Conservation (phyloP, 2,888 invertebrate species). For the Halictus ligatus region DNA sequence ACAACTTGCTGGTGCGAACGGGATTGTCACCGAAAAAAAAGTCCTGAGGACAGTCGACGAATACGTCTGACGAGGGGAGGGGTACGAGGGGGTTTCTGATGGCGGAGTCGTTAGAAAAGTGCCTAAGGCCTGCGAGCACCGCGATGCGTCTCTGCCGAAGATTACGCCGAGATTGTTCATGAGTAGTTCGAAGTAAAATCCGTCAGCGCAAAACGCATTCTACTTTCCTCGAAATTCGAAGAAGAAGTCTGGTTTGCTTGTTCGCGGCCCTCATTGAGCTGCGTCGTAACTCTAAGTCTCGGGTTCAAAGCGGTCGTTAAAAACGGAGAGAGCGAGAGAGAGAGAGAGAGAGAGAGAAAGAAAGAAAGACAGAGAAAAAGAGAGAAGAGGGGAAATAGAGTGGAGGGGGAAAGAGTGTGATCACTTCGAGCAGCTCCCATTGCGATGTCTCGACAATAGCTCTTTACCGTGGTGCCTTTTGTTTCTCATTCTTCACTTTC, state of each 20-base stretch:
- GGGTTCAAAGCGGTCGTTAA: slow-evolving; percentile 13
- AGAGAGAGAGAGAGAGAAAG: background rate
- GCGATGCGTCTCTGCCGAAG: background rate
- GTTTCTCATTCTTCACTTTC: background rate
- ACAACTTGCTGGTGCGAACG: slow-evolving; percentile 2
- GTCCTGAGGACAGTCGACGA: slow-evolving; percentile 6
- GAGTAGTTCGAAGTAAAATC: slow-evolving; percentile 7
- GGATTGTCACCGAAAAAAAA: slow-evolving; percentile 3
- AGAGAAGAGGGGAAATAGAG: too few relatives aligned
- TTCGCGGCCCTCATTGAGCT: background rate
- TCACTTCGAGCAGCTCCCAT: background rate
- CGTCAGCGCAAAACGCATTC: background rate
- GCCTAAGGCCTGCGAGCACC: background rate
- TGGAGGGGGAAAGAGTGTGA: background rate
- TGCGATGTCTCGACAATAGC: slow-evolving; percentile 9
- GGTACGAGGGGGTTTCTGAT: background rate
- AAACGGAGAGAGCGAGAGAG: background rate
- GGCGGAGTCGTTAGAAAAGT: slow-evolving; percentile 9
- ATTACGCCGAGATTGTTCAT: slow-evolving; percentile 9
- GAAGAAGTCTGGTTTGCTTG: slow-evolving; percentile 13
- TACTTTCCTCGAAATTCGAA: background rate
- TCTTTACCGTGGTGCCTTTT: slow-evolving; percentile 1
- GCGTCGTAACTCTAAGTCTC: background rate
- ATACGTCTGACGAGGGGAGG: background rate
- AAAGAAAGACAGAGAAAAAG: too few relatives aligned